Conservation (phyloP, 2,113 vertebrate genomes). For the Platanista minor region DNA sequence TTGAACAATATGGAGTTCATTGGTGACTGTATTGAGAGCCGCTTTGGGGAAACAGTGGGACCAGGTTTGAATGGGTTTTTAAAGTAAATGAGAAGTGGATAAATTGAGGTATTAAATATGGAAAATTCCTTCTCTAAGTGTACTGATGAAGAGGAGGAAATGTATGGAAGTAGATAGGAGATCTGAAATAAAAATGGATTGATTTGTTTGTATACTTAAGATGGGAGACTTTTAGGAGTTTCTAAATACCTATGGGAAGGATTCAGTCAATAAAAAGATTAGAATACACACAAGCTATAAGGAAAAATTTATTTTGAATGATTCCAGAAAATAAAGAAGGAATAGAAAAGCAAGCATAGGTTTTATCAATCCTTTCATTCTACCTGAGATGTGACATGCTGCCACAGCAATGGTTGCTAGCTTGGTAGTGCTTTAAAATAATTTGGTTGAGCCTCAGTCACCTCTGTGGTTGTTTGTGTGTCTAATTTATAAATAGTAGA, state of each 20-base stretch:
- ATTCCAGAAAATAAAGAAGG: background rate
- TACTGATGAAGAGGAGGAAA: background rate
- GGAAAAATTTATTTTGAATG: background rate
- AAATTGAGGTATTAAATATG: background rate
- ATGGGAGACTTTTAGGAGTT: background rate
- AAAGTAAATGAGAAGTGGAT: background rate
- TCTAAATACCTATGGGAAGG: background rate
- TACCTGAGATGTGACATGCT: background rate
- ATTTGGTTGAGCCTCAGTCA: background rate
- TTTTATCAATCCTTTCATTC: background rate
- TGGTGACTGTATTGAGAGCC: background rate
- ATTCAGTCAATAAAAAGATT: background rate
- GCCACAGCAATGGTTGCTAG: background rate
- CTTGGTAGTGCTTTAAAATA: background rate
- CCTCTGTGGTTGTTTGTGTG: background rate
- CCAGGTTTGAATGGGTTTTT: background rate
- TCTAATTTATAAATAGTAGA: background rate
- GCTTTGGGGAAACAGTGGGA: background rate
- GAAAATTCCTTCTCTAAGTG: background rate
- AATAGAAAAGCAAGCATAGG: background rate
- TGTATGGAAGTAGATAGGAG: background rate
- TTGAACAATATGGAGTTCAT: background rate
- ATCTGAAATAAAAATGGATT: background rate
- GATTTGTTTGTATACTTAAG: background rate
- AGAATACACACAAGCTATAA: background rate